A percentile compares a stretch with the other conserved stretches of the same genome.
phyloP scores from a whole-genome alignment of 2,888 invertebrate species.

The Agriotes lineatus region DNA sequence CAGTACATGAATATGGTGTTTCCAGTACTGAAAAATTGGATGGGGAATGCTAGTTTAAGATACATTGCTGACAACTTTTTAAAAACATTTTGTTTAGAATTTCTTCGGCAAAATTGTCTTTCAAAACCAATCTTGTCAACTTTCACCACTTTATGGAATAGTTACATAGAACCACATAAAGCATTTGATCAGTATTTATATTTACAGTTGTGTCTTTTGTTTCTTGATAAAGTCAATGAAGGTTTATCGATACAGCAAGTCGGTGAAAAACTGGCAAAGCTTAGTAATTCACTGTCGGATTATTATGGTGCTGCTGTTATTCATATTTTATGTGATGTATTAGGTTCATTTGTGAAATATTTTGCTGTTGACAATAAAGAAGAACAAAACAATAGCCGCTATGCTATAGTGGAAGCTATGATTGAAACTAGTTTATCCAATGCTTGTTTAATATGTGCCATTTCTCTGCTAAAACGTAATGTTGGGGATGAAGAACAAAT shows the following conservation, averaged over 20 bases:
- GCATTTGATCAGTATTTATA: conserved; percentile 31
- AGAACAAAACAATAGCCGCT: not conserved
- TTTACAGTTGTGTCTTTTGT: conserved; percentile 14
- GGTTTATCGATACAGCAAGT: not conserved
- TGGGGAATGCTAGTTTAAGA: not conserved
- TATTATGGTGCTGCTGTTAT: conserved; percentile 5
- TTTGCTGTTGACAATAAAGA: not conserved
- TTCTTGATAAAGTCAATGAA: not conserved
- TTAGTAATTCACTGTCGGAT: not conserved
- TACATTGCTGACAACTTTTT: not conserved
- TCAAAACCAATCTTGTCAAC: not conserved
- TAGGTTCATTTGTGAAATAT: conserved; percentile 4
- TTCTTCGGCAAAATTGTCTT: not conserved
- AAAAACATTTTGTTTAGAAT: conserved; percentile 17
- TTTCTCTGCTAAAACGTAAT: not conserved
- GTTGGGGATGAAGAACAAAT: too few species aligned
- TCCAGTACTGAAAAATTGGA: not conserved
- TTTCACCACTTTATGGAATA: conserved; percentile 12
- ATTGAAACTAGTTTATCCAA: not conserved
- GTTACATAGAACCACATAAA: conserved; percentile 13
- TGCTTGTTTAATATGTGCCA: not conserved
- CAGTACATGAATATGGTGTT: not conserved
- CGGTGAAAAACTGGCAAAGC: not conserved
- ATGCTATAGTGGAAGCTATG: conserved; percentile 7
- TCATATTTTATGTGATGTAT: not conserved